Conservation (phyloP, 1,140 invertebrate species). For the Wasmannia auropunctata region DNA sequence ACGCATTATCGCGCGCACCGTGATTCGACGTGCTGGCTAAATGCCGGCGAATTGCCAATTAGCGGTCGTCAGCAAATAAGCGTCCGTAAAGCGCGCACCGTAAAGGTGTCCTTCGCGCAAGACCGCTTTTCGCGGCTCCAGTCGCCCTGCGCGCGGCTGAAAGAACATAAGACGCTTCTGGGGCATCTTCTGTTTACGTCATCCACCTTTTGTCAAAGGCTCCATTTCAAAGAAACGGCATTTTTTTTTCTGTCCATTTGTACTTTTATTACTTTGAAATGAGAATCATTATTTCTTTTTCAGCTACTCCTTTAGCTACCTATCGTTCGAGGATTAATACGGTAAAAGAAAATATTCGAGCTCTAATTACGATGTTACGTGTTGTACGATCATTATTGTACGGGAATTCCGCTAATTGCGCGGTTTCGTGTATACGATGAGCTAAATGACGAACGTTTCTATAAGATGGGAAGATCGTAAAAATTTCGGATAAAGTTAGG, state of each 20-base stretch:
- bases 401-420: neutral
- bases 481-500: neutral
- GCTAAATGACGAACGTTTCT: neutral
- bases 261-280: neutral
- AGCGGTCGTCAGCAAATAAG: constrained; percentile 54
- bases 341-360: neutral
- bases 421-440: neutral
- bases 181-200: neutral
- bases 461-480: neutral
- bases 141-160: neutral
- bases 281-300: neutral
- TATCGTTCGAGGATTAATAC: neutral
- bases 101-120: neutral
- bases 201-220: neutral
- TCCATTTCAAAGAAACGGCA: neutral
- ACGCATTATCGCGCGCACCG: constrained; percentile 58
- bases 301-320: neutral
- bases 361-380: constrained; percentile 7
- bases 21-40: constrained; percentile 54
- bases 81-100: neutral
- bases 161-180: neutral
- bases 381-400: constrained; percentile 1
- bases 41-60: constrained; percentile 67
- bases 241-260: neutral
- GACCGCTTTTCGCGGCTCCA: neutral